Evolutionary conservation across 2,888 invertebrate species (phyloP), one percentile per base, ranked within the genome.

Genomic region (Polyommatus icarus): DNA sequence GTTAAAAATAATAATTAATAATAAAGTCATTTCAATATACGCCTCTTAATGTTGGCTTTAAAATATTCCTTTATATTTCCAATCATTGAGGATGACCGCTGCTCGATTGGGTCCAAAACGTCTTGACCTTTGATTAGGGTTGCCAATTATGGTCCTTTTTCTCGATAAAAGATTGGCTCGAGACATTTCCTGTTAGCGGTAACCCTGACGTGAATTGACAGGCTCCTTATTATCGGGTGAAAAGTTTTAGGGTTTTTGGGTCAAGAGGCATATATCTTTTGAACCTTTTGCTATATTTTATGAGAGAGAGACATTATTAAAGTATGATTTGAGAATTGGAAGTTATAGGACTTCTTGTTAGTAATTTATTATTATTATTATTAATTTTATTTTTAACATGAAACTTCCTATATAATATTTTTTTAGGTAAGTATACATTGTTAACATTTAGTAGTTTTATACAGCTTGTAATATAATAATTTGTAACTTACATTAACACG

Each of bases 181-280:
- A 67, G 67, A 24, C 29, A 67, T 67, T 67, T 67, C 67, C 29
- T 67, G 67, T 67, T 29, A 67, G 18, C 40, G 72, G 40, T 10
- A 40, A 18, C 72, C 72, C 40, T 40, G 29, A 67, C 40, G 5
- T 72, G 72, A 72, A 40, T 40, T 75, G 75, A 50, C 54, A 29
- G 46, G 54, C 12, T 50, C 15, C 54, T 18, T 54, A 75, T 75
- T 75, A 75, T 75, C 75, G 6, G 29, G 75, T 18, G 18, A 73
- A 73, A 73, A 29, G 29, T 54, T 54, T 75, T 7, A 29, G 75
- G 50, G 24, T 73, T 75, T 75, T 29, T 50, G 12, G 50, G 75
- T 75, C 75, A 75, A 75, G 54, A 18, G 75, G 7, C 46, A 46
- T 1, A 50, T 20, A n/a, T n/a, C 10, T 50, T 75, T 50, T 75